These are phyloP conservation scores for Rhinichthys osculus DNA, from an alignment of 2,797 vertebrate genomes.

Conservation along the genomic window DNA sequence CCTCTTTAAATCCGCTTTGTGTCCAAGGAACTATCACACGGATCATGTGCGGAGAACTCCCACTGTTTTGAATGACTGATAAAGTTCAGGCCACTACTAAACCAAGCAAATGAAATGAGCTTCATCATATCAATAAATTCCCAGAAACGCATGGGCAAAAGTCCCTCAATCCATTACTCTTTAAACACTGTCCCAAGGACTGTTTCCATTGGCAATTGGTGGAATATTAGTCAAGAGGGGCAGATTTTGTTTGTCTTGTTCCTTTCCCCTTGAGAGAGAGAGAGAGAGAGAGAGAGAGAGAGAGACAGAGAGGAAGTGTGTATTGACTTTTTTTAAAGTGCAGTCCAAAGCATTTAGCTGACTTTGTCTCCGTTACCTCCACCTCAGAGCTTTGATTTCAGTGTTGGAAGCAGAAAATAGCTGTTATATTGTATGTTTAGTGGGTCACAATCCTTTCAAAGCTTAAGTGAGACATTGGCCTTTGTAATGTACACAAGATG, in stretches of 20 bases:
- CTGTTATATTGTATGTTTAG: not conserved
- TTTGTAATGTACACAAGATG: not conserved
- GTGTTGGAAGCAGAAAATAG: not conserved
- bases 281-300: not conserved
- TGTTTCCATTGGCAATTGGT: conserved; percentile 25
- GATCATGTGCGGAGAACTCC: conserved; percentile 12
- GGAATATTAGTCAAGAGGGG: conserved; percentile 27
- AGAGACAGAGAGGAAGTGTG: not conserved
- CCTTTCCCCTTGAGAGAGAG: not conserved
- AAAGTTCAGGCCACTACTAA: conserved; percentile 15
- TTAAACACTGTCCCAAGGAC: conserved; percentile 40
- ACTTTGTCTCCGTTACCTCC: not conserved
- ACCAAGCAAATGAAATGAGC: not conserved
- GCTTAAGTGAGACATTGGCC: conserved; percentile 13
- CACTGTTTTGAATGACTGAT: not conserved
- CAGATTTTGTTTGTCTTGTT: conserved; percentile 34
- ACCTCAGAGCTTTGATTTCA: not conserved
- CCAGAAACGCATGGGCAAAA: conserved; percentile 8
- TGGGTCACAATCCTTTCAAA: conserved; percentile 17
- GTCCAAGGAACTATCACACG: conserved; percentile 26
- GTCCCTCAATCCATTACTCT: conserved; percentile 23
- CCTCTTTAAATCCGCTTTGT: conserved; percentile 44
- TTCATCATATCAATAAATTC: conserved; percentile 21
- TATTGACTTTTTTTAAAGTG: conserved; percentile 24
- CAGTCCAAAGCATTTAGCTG: not conserved